These are phyloP conservation scores for Asobara japonica DNA, from an alignment of 1,140 invertebrate genomes.

Conservation along the genomic window DNA sequence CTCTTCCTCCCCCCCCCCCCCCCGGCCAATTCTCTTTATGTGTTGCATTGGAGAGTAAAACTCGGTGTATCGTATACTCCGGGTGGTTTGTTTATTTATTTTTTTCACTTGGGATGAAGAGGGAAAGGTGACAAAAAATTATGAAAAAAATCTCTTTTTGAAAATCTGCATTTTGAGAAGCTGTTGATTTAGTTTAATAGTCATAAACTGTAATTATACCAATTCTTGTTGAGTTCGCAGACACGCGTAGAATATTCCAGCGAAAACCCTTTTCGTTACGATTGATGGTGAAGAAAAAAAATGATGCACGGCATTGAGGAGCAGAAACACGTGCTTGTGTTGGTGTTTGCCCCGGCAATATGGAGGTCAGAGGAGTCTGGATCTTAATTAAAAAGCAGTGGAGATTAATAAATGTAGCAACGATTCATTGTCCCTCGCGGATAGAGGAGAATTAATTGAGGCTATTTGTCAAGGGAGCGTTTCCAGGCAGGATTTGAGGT, in stretches of 20 bases:
- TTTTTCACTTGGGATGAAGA: not conserved
- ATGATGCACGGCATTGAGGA: slow-evolving; percentile 12
- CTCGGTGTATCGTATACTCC: not conserved
- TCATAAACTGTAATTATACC: no score
- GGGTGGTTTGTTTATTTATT: not conserved
- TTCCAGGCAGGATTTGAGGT: not conserved
- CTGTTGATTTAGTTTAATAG: no score
- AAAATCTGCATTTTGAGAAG: no score
- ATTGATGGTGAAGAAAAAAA: slow-evolving; percentile 2
- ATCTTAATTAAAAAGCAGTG: slow-evolving; percentile 32
- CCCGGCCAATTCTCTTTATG: not conserved
- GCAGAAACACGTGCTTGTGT: not conserved
- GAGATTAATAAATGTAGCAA: slow-evolving; percentile 31
- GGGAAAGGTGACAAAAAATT: not conserved
- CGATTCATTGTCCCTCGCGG: slow-evolving; percentile 27
- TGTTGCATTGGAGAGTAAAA: not conserved
- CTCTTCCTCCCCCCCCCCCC: not conserved
- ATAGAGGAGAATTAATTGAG: slow-evolving; percentile 29
- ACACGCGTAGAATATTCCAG: no score
- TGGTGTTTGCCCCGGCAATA: not conserved
- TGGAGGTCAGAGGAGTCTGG: slow-evolving; percentile 8
- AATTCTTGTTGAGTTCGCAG: no score
- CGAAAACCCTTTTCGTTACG: not conserved
- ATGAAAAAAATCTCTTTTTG: no score
- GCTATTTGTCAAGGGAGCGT: slow-evolving; percentile 29